Percentiles rank a stretch among this genome's conserved stretches.
Evolutionary conservation across 2,888 invertebrate genomes (phyloP).

Genomic region (Cantharis rufa): DNA sequence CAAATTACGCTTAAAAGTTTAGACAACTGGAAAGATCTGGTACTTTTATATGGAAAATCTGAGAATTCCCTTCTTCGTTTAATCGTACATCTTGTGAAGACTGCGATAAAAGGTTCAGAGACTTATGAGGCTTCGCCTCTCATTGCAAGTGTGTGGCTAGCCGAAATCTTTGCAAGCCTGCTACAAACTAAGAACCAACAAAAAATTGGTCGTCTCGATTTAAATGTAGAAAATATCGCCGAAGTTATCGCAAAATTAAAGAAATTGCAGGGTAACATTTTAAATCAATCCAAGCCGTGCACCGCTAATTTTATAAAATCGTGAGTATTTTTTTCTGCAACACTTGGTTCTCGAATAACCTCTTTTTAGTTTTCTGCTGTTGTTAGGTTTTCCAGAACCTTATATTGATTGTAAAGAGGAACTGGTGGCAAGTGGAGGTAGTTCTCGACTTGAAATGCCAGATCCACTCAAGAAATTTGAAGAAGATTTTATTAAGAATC

Average conservation of each 20-base stretch:
- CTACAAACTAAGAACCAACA: neutral
- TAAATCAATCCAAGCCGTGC: neutral
- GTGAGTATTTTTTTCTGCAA: neutral
- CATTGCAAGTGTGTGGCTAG: neutral
- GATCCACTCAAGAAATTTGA: neutral
- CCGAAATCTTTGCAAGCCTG: neutral
- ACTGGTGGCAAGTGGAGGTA: neutral
- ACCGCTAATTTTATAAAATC: neutral
- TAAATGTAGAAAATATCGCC: neutral
- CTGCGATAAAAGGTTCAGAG: neutral
- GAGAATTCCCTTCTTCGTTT: neutral
- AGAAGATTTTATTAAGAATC: neutral
- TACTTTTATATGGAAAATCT: neutral
- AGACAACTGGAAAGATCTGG: neutral
- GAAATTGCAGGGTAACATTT: neutral
- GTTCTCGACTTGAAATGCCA: neutral
- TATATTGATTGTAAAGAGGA: neutral
- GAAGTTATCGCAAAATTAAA: neutral
- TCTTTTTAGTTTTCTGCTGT: neutral
- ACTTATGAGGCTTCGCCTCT: neutral
- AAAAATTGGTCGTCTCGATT: neutral
- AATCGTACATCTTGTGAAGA: neutral
- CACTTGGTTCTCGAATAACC: no score
- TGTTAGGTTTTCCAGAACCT: neutral
- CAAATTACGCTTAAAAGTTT: neutral